Evolutionary conservation across 2,113 vertebrate species (phyloP).

Genomic region (Cavia porcellus): DNA sequence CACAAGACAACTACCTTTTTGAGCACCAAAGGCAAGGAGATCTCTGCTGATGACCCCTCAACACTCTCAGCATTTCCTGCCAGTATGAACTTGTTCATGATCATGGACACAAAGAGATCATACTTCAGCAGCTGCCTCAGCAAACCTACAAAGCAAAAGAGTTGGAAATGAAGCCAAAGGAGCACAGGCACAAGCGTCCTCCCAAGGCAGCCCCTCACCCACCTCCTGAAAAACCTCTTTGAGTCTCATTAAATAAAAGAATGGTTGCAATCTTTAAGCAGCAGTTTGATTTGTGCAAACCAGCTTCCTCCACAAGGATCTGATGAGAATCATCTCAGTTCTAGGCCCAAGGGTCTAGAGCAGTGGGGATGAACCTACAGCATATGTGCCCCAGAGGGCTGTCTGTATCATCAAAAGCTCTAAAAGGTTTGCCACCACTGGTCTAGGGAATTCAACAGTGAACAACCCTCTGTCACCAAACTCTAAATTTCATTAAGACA

Average conservation of each 20-base stretch:
- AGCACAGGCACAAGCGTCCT: not conserved
- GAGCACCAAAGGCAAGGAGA: constrained; percentile 93
- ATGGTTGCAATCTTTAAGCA: not conserved
- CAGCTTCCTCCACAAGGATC: not conserved
- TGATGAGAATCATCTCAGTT: not conserved
- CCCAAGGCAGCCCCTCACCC: not conserved
- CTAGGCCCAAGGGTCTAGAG: not conserved
- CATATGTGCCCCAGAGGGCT: not conserved
- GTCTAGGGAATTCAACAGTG: not conserved
- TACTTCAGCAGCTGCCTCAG: constrained; percentile 93
- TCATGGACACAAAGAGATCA: constrained; percentile 91
- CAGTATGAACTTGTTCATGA: constrained; percentile 90
- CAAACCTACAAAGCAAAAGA: constrained; percentile 87
- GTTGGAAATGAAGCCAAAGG: constrained; percentile 13
- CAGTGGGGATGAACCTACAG: not conserved
- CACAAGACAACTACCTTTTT: constrained; percentile 92
- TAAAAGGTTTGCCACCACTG: not conserved
- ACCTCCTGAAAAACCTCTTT: not conserved
- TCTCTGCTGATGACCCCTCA: constrained; percentile 81
- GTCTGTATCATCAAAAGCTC: not conserved
- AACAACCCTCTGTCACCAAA: not conserved
- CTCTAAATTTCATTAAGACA: not conserved
- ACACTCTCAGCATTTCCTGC: constrained; percentile 79
- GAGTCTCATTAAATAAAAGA: not conserved
- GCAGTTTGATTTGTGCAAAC: not conserved